A percentile compares a stretch with the other conserved stretches of the same genome.
Conservation (phyloP, 2,888 invertebrate genomes). For the Protodeltote pygarga region DNA sequence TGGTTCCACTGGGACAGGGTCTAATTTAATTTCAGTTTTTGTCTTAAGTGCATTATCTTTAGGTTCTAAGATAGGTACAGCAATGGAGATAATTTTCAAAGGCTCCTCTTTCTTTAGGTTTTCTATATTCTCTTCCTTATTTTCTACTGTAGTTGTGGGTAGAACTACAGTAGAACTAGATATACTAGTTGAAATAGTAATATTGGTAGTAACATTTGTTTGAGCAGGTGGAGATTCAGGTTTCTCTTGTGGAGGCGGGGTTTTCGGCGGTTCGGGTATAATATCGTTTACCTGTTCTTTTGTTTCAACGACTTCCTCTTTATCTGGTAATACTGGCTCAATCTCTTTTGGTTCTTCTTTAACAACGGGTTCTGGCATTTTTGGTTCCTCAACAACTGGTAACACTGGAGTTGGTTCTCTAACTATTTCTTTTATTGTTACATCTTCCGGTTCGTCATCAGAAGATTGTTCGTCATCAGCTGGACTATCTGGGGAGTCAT, state of each 20-base stretch:
- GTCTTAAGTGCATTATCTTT: slow-evolving; percentile 40
- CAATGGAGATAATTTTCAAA: slow-evolving; percentile 13
- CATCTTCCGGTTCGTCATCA: slow-evolving; percentile 74
- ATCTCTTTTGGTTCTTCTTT: slow-evolving; percentile 41
- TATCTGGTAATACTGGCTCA: slow-evolving; percentile 50
- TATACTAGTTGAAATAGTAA: slow-evolving; percentile 11
- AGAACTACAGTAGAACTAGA: slow-evolving; percentile 19
- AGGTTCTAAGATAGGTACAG: slow-evolving; percentile 37
- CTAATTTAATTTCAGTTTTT: slow-evolving; percentile 53
- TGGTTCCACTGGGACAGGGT: slow-evolving; percentile 54
- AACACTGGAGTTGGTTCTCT: slow-evolving; percentile 59
- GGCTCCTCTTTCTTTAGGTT: slow-evolving; percentile 43
- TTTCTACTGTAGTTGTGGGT: slow-evolving; percentile 18
- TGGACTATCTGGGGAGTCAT: slow-evolving; percentile 82
- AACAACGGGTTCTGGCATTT: slow-evolving; percentile 39
- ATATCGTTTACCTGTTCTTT: slow-evolving; percentile 54
- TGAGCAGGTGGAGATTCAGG: slow-evolving; percentile 34
- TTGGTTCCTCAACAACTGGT: slow-evolving; percentile 55
- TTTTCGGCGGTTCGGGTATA: slow-evolving; percentile 67
- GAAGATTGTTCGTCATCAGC: slow-evolving; percentile 86
- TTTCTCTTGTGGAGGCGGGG: slow-evolving; percentile 60
- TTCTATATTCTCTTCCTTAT: slow-evolving; percentile 15
- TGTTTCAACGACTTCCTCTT: slow-evolving; percentile 50
- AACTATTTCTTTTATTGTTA: slow-evolving; percentile 60
- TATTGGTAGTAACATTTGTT: slow-evolving; percentile 27